Conservation (phyloP, 2,888 invertebrate species). For the Endomychus coccineus region DNA sequence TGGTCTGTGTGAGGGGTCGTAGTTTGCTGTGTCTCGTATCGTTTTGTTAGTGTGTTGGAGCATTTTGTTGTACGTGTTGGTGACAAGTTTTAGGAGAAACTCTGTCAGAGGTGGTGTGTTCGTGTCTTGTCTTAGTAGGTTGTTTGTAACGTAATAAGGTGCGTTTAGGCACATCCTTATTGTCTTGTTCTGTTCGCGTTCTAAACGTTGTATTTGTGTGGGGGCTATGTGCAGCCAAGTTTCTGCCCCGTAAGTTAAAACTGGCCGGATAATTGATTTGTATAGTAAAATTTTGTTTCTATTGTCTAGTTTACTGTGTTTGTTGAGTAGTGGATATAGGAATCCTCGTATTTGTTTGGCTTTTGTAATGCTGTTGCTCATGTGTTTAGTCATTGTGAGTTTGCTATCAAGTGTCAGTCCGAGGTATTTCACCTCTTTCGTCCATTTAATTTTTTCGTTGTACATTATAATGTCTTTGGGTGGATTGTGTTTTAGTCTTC, state of each 20-base stretch:
- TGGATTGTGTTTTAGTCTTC: neutral
- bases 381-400: constrained; percentile 1
- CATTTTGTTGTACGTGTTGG: too few species aligned
- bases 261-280: constrained; percentile 1
- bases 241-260: constrained; percentile 2
- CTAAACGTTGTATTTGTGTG: too few species aligned
- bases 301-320: neutral
- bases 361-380: neutral
- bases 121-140: too few species aligned
- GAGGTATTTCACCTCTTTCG: constrained; percentile 3
- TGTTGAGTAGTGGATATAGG: neutral
- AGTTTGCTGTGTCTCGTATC: too few species aligned
- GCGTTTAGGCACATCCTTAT: too few species aligned
- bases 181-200: too few species aligned
- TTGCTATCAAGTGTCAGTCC: constrained; percentile 5
- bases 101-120: too few species aligned
- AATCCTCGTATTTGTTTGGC: neutral
- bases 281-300: neutral
- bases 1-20: too few species aligned
- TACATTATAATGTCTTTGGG: neutral
- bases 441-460: neutral
- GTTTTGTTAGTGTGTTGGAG: too few species aligned
- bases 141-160: too few species aligned
- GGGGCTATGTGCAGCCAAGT: too few species aligned
- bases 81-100: too few species aligned